Base-by-base conservation (phyloP, 2,113 vertebrate species). In the Osmerus eperlanus region DNA sequence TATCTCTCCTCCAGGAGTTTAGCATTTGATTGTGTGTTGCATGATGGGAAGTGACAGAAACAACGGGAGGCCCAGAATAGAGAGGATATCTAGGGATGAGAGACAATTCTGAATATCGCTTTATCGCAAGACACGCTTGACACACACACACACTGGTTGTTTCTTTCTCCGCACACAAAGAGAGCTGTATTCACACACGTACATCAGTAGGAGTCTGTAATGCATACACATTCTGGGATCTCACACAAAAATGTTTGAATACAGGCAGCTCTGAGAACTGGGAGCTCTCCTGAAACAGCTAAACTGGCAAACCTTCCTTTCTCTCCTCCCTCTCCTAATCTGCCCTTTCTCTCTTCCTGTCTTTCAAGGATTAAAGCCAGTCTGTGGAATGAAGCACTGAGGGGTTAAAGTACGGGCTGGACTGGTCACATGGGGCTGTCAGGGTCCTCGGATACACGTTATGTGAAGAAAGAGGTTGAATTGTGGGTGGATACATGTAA, bases 21-120 rank as follows among this genome's bases (percentile, higher is more conserved):
- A 63, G 61, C 61, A 32, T 28, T 63, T 25, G 32, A 63, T 25
- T 25, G 61, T 32, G 23, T 63, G 61, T 63, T 23, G 61, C 61
- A 63, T 63, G 23, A 63, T 63, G 61, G 25, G 61, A 63, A 6
- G 61, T 63, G 61, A 63, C 61, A 16, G 25, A 62, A 14, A 62
- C 23, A 63, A 28, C 12, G 15, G 28, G 61, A 32, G 28, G 61
- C 61, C 61, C 32, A 25, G 61, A 28, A 63, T 14, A 63, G 29
- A 28, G 29, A 14, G 15, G 28, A 63, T 28, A 28, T 63, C 28
- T 55, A n/a, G 15, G 54, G 59, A 21, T 23, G 59, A 23, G 15
- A 9, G 25, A 63, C 61, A 1, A 32, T 63, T 12, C 61, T 16
- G 16, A 63, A 28, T 16, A 12, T 28, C 18, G 28, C 2, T 63